Evolutionary conservation across 2,113 vertebrate genomes (phyloP).

Genomic region (Poeciliopsis prolifica): DNA sequence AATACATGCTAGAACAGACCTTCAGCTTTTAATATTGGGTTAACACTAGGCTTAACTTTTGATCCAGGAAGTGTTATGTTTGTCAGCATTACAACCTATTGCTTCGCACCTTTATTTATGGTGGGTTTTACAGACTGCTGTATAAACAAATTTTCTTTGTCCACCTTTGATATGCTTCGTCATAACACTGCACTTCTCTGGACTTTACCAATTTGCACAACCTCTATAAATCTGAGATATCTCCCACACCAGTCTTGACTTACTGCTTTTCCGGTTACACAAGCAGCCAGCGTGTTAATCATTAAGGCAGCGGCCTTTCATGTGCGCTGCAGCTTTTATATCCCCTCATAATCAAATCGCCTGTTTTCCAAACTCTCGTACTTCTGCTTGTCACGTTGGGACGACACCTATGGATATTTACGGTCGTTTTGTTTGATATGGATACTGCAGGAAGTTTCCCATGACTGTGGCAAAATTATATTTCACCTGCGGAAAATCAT

Average conservation of each 20-base stretch:
- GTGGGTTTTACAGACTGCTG: not conserved
- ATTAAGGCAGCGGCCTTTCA: conserved; percentile 16
- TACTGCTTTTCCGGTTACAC: conserved; percentile 2
- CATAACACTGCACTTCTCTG: not conserved
- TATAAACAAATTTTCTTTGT: not conserved
- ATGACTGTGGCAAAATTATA: not conserved
- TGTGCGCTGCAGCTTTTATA: conserved; percentile 17
- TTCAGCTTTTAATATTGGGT: not conserved
- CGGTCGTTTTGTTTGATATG: not conserved
- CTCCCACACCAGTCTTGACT: not conserved
- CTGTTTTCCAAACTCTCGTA: not conserved
- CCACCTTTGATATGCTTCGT: not conserved
- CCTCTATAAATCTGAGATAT: conserved; percentile 12
- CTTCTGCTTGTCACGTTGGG: conserved; percentile 3
- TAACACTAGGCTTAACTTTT: not conserved
- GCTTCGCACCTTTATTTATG: not conserved
- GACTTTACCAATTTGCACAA: conserved; percentile 9
- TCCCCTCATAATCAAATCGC: conserved; percentile 30
- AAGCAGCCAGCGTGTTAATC: conserved; percentile 28
- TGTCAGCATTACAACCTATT: not conserved
- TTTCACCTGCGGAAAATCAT: too few relatives aligned
- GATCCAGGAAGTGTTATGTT: not conserved
- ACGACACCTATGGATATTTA: not conserved
- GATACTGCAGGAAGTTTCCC: not conserved
- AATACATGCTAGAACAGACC: not conserved